Base-by-base conservation (phyloP, 2,888 invertebrate genomes). In the Torymus aiolomorphi region DNA sequence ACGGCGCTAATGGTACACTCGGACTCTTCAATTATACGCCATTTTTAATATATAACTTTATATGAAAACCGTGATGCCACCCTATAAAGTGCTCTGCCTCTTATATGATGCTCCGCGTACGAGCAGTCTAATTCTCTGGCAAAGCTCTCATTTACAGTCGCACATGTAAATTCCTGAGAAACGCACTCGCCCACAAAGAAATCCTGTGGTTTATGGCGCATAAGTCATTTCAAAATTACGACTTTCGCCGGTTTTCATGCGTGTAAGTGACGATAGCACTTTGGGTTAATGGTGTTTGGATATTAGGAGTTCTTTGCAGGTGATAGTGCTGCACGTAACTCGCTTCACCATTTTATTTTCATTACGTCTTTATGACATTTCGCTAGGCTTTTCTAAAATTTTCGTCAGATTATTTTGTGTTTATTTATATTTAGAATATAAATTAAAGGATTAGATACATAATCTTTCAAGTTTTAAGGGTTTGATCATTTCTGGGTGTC, bases 121-220 rank as follows among this genome's bases (percentile, higher is more conserved):
- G 42, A 42, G 42, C 42, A 78, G 73, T 69, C 69, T 78, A 62
- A 78, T 78, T 74, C 54, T 62, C 56, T 63, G 57, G 13, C 13
- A 18, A 67, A 62, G 59, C 51, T 31, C 57, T 54, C 56, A 49
- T 76, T 76, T 76, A 76, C 73, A 78, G 74, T 78, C 67, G 62
- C 69, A 42, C 42, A 69, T 73, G 61, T 62, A 78, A 70, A 76
- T 70, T 77, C 71, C 71, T 70, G 63, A 14, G 18, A 51, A 42
- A 59, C 13, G 75, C n/a, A 52, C 67, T 59, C 18, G 8, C 31
- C 12, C 59, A n/a, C 11, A 52, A 11, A 31, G 31, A 49, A 20
- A 42, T 42, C 42, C 16, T 18, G 65, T 77, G 59, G 57, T 77
- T 77, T 77, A 72, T 52, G 63, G 51, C 56, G 31, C 71, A 59